Evolutionary conservation across 2,113 vertebrate genomes (phyloP).

Genomic region (Panthera uncia): DNA sequence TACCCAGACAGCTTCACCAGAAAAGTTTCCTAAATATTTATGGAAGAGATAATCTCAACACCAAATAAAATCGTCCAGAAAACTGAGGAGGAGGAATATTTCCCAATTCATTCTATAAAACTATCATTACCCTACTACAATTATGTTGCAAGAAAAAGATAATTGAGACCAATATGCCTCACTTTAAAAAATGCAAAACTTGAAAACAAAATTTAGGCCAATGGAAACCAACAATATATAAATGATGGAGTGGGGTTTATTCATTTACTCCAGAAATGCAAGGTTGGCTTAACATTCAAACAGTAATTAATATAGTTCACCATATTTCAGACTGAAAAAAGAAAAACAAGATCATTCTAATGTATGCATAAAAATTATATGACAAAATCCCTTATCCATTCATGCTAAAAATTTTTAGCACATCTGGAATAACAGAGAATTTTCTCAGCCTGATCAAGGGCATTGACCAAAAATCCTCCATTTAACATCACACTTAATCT

Average conservation of each 20-base stretch:
- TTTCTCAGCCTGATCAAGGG: neutral
- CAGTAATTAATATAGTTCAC: neutral
- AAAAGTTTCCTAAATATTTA: neutral
- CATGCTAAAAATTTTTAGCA: neutral
- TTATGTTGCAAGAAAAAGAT: neutral
- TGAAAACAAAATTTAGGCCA: conserved; percentile 5
- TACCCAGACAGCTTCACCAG: neutral
- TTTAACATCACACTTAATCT: neutral
- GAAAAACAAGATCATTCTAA: neutral
- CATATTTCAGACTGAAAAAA: neutral
- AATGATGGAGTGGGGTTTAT: neutral
- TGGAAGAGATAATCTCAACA: neutral
- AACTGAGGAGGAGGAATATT: neutral
- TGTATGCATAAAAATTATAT: neutral
- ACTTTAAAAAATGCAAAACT: neutral
- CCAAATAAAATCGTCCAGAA: neutral
- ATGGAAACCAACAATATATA: neutral
- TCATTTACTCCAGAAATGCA: neutral
- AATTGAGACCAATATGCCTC: neutral
- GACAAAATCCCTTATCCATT: neutral
- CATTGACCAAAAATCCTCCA: neutral
- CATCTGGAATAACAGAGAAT: neutral
- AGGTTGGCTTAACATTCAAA: neutral
- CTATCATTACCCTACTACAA: neutral
- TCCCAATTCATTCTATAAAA: neutral